Evolutionary conservation across 2,797 vertebrate species (phyloP).

Genomic region (Rhincodon typus): DNA sequence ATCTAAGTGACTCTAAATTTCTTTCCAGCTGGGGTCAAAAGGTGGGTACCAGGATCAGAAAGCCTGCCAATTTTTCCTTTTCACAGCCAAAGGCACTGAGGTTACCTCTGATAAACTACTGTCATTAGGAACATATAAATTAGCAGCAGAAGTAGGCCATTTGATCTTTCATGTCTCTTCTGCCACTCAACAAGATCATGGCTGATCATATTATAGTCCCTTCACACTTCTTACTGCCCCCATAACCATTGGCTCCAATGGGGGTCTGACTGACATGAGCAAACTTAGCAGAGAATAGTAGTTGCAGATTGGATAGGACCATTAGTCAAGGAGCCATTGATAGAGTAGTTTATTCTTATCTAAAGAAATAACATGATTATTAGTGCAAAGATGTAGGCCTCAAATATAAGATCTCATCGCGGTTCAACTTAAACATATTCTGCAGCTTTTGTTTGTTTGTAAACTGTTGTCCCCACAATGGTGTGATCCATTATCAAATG

Average conservation of each 20-base stretch:
- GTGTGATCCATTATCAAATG: not conserved
- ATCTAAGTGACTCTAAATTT: not conserved
- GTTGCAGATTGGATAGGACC: not conserved
- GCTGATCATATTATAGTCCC: no score
- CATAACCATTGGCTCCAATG: no score
- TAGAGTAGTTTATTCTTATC: not conserved
- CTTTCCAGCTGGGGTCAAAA: not conserved
- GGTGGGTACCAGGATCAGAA: not conserved
- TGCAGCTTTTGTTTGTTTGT: not conserved
- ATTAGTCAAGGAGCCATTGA: not conserved
- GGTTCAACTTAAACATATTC: not conserved
- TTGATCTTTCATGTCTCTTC: no score
- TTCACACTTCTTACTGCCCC: no score
- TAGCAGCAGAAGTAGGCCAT: no score
- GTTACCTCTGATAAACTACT: not conserved
- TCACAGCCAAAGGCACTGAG: not conserved
- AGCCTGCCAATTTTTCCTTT: not conserved
- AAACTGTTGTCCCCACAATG: not conserved
- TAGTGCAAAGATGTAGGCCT: not conserved
- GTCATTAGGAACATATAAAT: not conserved
- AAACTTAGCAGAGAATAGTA: not conserved
- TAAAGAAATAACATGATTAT: not conserved
- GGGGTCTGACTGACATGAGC: not conserved
- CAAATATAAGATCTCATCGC: not conserved
- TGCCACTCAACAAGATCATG: no score